Conservation (phyloP, 2,113 vertebrate genomes). For the Dromaius novaehollandiae region DNA sequence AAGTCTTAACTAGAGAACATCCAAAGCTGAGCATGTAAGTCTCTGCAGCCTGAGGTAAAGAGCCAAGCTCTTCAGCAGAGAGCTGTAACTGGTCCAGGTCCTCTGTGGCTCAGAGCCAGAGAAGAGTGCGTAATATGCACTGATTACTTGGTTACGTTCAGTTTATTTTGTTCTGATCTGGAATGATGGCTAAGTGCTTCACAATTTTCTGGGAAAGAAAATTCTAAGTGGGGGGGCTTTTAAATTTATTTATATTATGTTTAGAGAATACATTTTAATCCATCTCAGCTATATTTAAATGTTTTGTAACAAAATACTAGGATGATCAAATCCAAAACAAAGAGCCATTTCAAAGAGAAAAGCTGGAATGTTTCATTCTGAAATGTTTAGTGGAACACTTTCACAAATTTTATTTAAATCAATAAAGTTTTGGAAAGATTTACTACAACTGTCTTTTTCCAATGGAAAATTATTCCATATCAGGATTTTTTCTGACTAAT, state of each 20-base stretch:
- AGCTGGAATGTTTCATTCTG: not conserved
- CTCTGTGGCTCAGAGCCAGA: not conserved
- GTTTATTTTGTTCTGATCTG: slow-evolving; percentile 8
- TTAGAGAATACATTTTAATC: not conserved
- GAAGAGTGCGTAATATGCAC: not conserved
- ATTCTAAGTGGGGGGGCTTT: not conserved
- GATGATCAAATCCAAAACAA: not conserved
- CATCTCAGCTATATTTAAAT: not conserved
- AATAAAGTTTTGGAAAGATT: not conserved
- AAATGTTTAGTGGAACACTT: not conserved
- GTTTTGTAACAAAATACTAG: not conserved
- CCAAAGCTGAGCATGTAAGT: not conserved
- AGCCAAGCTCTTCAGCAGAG: slow-evolving; percentile 19
- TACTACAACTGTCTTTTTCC: not conserved
- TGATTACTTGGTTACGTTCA: not conserved
- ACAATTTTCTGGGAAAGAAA: not conserved
- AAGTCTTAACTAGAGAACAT: not conserved
- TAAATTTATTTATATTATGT: not conserved
- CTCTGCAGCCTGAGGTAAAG: not conserved
- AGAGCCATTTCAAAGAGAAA: not conserved
- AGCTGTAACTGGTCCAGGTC: not conserved
- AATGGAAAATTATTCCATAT: not conserved
- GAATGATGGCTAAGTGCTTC: not conserved
- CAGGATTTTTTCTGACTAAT: not conserved
- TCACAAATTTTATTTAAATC: not conserved